Evolutionary conservation across 2,797 vertebrate genomes (phyloP).

Genomic region (Propithecus deckenii): DNA sequence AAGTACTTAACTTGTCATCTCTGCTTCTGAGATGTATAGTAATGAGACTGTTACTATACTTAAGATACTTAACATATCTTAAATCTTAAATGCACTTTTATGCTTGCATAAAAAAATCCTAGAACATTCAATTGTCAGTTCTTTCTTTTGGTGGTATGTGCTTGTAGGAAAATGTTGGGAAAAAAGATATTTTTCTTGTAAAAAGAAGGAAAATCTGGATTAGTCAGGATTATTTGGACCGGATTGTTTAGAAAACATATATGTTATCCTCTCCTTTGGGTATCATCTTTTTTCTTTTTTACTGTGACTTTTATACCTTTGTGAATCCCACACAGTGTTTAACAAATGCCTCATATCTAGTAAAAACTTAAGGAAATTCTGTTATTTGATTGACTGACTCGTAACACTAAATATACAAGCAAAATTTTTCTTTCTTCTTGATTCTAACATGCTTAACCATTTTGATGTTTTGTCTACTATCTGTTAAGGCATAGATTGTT

Average conservation of each 20-base stretch:
- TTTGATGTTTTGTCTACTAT: not conserved
- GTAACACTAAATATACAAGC: not conserved
- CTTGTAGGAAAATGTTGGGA: not conserved
- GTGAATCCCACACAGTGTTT: not conserved
- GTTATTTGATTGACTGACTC: not conserved
- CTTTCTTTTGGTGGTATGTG: not conserved
- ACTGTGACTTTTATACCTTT: not conserved
- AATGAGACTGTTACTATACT: not conserved
- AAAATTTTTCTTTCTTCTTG: not conserved
- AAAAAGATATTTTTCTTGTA: not conserved
- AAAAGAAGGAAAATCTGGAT: not conserved
- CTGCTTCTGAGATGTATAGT: not conserved
- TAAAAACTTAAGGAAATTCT: not conserved
- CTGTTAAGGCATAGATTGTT: not conserved
- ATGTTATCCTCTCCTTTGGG: not conserved
- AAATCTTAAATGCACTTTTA: not conserved
- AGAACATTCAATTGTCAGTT: not conserved
- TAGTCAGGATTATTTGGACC: not conserved
- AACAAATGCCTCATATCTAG: not conserved
- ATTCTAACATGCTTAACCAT: not conserved
- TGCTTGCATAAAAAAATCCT: not conserved
- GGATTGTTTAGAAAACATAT: not conserved
- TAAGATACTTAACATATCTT: not conserved
- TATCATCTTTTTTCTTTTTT: not conserved
- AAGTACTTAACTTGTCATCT: not conserved